phyloP scores from a whole-genome alignment of 37 sponge, comb jelly and placozoan species.

The Chondrilla cf. caribensis region DNA sequence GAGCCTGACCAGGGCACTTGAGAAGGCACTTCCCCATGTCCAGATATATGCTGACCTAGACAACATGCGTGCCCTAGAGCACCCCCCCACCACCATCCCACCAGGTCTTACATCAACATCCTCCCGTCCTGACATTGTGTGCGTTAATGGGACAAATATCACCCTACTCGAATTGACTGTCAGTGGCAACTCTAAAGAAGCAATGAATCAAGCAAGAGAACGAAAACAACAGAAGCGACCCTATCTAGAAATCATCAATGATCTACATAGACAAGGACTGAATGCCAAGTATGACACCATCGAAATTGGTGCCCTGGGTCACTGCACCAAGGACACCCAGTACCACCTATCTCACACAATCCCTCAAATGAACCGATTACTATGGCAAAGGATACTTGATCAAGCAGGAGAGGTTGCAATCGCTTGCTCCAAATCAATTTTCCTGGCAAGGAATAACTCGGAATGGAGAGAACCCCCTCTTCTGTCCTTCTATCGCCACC shows the following conservation, averaged over 20 bases:
- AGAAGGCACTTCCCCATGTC: slow-evolving; percentile 14
- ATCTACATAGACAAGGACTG: slow-evolving; percentile 10
- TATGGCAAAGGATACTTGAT: background rate
- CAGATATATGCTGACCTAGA: slow-evolving; percentile 11
- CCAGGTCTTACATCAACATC: slow-evolving; percentile 24
- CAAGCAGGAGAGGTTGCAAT: slow-evolving; percentile 1
- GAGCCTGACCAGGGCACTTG: background rate
- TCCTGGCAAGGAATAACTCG: background rate
- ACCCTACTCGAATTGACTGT: slow-evolving; percentile 26
- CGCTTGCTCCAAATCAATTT: background rate
- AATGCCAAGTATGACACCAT: background rate
- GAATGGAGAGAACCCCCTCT: slow-evolving; percentile 5
- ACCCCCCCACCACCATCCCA: slow-evolving; percentile 27
- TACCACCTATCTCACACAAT: background rate
- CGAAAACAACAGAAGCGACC: slow-evolving; percentile 4
- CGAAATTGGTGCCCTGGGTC: slow-evolving; percentile 33
- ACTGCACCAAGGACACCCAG: slow-evolving; percentile 24
- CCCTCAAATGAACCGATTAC: background rate
- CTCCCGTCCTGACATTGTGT: slow-evolving; percentile 25
- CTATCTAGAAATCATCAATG: slow-evolving; percentile 1
- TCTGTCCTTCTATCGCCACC: background rate
- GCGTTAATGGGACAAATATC: background rate
- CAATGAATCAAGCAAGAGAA: slow-evolving; percentile 6
- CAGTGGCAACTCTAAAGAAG: slow-evolving; percentile 5
- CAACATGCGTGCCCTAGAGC: background rate